Evolutionary conservation across 2,888 invertebrate genomes (phyloP), one percentile per base, ranked within the genome.

Genomic region (Phrixothrix hirtus): DNA sequence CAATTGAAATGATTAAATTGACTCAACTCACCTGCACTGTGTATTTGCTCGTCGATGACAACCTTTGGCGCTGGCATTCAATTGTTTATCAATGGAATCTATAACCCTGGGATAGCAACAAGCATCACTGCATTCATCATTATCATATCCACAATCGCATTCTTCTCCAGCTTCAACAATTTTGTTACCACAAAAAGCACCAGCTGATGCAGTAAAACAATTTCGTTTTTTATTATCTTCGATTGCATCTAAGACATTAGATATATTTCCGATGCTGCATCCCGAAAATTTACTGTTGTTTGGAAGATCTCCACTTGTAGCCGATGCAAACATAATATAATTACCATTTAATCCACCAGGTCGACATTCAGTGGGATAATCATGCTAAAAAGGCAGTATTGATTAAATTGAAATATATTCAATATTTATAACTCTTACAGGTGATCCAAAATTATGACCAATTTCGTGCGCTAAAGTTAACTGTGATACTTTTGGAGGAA

Each of bases 261-360:
- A 94, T 69, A 98, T 96, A 77, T 97, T 98, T 55, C 92, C 89
- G 56, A 94, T 85, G 66, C 95, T 95, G 78, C 99, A 99, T 12
- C 86, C 83, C 0, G 95, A 95, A 81, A 99, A 99, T 72, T 93
- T 90, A 68, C 95, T 95, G 78, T 99, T 99, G 80, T 99, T 98
- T 6, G 92, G 91, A 44, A 95, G 85, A 79, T 98, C 97, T 39
- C 99, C 99, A 57, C 95, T 95, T 0, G 99, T 99, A 5, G 99
- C 99, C 38, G 96, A 96, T 10, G 97, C 95, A 77, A 97, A 99
- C 99, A 99, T 99, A 68, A 99, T 99, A 77, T 85, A 99, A 82
- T 99, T 99, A 47, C 99, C 99, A 59, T 85, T 86, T 25, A 88
- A 81, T 5, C 95, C 92, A 50, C 95, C 95, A 1, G 96, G 93